These are phyloP conservation scores for Enoplosus armatus DNA, from an alignment of 2,797 vertebrate genomes.

Conservation along the genomic window DNA sequence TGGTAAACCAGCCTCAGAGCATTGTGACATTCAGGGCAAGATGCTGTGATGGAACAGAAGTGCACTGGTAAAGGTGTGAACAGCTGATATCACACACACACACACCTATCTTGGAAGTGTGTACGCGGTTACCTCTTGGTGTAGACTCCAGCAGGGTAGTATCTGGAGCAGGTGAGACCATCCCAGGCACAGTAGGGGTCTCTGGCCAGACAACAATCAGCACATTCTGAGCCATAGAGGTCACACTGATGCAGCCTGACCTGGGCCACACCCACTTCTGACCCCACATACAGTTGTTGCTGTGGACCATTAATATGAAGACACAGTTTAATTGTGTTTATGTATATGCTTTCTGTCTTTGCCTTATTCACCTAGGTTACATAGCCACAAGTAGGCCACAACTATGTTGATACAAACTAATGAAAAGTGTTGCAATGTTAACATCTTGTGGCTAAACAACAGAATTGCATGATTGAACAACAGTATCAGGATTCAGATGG, in stretches of 20 bases:
- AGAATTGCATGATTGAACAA: constrained; percentile 58
- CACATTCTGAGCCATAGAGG: constrained; percentile 94
- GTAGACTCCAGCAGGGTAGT: constrained; percentile 89
- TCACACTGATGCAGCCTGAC: constrained; percentile 95
- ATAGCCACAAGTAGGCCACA: background rate
- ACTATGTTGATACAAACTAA: constrained; percentile 9
- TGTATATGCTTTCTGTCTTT: background rate
- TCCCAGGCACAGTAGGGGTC: constrained; percentile 99
- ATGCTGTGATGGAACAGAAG: constrained; percentile 31
- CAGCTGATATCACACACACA: constrained; percentile 36
- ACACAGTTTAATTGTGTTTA: background rate
- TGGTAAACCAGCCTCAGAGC: constrained; percentile 40
- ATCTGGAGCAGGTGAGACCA: constrained; percentile 93
- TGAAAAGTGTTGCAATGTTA: constrained; percentile 58
- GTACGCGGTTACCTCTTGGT: constrained; percentile 89
- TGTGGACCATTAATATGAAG: constrained; percentile 63
- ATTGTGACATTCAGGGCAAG: constrained; percentile 53
- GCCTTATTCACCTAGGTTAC: background rate
- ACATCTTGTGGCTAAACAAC: constrained; percentile 72
- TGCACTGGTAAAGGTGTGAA: constrained; percentile 45
- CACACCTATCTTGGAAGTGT: background rate
- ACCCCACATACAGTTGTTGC: constrained; percentile 96
- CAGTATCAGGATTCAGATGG: background rate
- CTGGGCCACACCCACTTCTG: constrained; percentile 90
- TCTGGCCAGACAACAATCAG: constrained; percentile 96